Evolutionary conservation across 1,140 invertebrate species (phyloP), one percentile per base, ranked within the genome.

Genomic region (Nautilus pompilius): DNA sequence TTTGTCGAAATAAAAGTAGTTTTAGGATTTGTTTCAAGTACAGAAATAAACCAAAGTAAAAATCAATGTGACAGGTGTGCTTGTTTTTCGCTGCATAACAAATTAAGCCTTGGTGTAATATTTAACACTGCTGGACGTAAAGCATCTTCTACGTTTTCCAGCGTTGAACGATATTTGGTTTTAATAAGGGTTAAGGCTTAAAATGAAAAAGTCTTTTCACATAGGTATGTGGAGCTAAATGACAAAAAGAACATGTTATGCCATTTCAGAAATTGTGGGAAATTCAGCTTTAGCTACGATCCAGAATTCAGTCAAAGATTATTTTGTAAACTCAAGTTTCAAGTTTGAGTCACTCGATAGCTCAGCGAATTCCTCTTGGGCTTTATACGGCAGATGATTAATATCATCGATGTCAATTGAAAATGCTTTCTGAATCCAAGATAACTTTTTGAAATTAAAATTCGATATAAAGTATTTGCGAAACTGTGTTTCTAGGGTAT

Each of bases 371-470:
- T 20, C 20, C 48, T 41, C 36, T 41, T 41, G 36, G 36, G 36
- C 36, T 41, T 41, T 41, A 41, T 41, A 41, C 36, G 36, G 36
- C 0, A 49, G 48, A 49, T 49, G 48, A 20, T 49, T 20, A 49
- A 49, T 49, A 8, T 49, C 48, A 49, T 20, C 20, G 24, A 49
- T 15, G 48, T 20, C 1, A 1, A 49, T 49, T 20, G 48, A 49
- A 49, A 49, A 49, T 49, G 20, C 17, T 49, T 49, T 15, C 20
- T 49, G 48, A 49, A 49, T 49, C 48, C 48, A 49, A 49, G 48
- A 49, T 49, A 49, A 49, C 48, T 49, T 49, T 49, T 49, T 49
- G 20, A 49, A 49, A 49, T 49, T 15, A 15, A 49, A 41, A 41
- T 41, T 13, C n/a, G 36, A 41, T 41, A 13, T 41, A n/a, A 41